Conservation (phyloP, 2,888 invertebrate genomes). For the Drosophila meridionalis region DNA sequence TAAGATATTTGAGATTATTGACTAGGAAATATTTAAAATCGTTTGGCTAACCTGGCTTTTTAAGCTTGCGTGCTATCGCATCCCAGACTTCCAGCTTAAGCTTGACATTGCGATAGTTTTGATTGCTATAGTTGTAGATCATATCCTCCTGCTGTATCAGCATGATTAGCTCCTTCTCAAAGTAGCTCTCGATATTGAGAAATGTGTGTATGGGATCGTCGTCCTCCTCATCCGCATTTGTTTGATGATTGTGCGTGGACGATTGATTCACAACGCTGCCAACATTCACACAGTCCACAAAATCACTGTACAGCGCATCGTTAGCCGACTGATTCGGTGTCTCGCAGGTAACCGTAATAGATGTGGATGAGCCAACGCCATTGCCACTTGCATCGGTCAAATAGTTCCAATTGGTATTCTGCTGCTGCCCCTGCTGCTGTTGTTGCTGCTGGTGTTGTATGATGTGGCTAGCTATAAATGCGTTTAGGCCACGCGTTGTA, state of each 20-base stretch:
- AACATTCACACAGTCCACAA: slow-evolving; percentile 77
- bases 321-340: slow-evolving; percentile 50
- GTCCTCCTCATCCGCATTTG: slow-evolving; percentile 77
- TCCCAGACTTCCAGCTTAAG: slow-evolving; percentile 82
- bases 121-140: slow-evolving; percentile 80
- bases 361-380: slow-evolving; percentile 41
- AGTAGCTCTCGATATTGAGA: slow-evolving; percentile 83
- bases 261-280: slow-evolving; percentile 48
- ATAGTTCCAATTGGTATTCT: slow-evolving; percentile 76
- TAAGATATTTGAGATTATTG: neutral
- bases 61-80: slow-evolving; percentile 83
- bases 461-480: slow-evolving; percentile 67
- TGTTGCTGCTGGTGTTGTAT: slow-evolving; percentile 62
- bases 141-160: slow-evolving; percentile 80
- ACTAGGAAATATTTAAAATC: neutral
- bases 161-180: slow-evolving; percentile 82
- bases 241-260: slow-evolving; percentile 44
- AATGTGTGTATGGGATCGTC: slow-evolving; percentile 84
- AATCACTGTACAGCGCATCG: slow-evolving; percentile 75
- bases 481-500: slow-evolving; percentile 39
- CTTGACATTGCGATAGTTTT: slow-evolving; percentile 82
- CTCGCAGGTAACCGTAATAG: slow-evolving; percentile 56
- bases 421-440: slow-evolving; percentile 50
- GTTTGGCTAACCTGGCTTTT: slow-evolving; percentile 72
- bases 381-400: slow-evolving; percentile 64